These are phyloP conservation scores for Cheiracanthium punctorium DNA, from an alignment of 2,888 invertebrate species.

Conservation along the genomic window DNA sequence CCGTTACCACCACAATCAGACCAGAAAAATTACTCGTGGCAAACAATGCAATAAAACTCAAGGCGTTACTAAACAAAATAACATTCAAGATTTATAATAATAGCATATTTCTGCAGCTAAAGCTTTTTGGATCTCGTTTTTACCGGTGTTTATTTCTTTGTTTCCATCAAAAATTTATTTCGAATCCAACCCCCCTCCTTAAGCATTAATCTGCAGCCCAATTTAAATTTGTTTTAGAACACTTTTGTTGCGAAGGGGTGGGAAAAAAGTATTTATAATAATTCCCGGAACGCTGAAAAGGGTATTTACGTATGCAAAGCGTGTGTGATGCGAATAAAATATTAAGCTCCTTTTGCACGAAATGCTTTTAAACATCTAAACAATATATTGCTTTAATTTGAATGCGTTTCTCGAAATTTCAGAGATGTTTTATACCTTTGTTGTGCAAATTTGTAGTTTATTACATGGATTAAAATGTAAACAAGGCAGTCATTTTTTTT, in stretches of 20 bases:
- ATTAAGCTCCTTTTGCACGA: neutral
- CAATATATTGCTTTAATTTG: neutral
- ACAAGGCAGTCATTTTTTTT: neutral
- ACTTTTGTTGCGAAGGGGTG: neutral
- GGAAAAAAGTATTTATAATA: neutral
- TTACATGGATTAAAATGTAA: constrained; percentile 1
- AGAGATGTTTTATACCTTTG: neutral
- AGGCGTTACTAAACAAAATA: constrained; percentile 28
- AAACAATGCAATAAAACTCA: constrained; percentile 38
- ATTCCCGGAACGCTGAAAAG: neutral
- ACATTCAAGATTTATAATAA: constrained; percentile 55
- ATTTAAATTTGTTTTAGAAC: neutral
- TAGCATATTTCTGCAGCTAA: constrained; percentile 29
- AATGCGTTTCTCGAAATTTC: neutral
- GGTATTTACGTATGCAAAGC: neutral
- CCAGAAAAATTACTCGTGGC: constrained; percentile 14
- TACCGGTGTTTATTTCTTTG: constrained; percentile 1
- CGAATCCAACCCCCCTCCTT: neutral
- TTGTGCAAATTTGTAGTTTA: neutral
- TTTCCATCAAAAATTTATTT: neutral
- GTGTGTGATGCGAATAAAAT: neutral
- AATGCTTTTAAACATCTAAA: neutral
- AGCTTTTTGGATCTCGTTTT: neutral
- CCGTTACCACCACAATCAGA: constrained; percentile 26
- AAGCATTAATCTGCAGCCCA: neutral